Base-by-base conservation (phyloP, 2,113 vertebrate species). In the Sylvietta virens region DNA sequence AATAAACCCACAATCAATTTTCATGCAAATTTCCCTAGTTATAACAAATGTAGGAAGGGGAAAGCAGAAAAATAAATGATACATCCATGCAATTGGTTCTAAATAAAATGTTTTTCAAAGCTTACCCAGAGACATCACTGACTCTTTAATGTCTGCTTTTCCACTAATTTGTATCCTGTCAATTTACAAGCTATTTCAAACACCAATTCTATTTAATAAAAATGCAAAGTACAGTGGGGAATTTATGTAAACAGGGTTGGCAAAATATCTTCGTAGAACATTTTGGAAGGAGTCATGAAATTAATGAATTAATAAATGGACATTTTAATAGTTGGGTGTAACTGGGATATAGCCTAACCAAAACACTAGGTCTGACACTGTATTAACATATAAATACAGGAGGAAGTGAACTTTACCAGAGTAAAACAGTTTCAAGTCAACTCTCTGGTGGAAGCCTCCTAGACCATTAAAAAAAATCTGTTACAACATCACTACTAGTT, bases 161-260 rank as follows among this genome's bases (percentile, higher is more conserved):
- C 72, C n/a, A 50, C 90, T 95, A 93, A 96, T 95, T 96, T 92
- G 86, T 95, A 94, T 76, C 90, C 76, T 95, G 90, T 79, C 93
- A 94, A 90, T 96, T 96, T 93, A 88, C 82, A 88, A 90, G 82
- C 76, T 96, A 90, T 94, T 96, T 91, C 85, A 81, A 95, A 94
- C 61, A 93, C 80, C 88, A 93, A 60, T 71, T 81, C 92, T 94
- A 88, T 95, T 92, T 81, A 96, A 95, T 93, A 94, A 97, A 96
- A 96, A 95, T 93, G 93, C 76, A 81, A 92, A 96, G 82, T 87
- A 94, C 93, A 96, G 84, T 79, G 69, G 65, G 42, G 72, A 94
- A 94, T 94, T 94, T 93, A 95, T 91, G 90, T 88, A 95, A 96
- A 95, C 86, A 91, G 58, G 37, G 48, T 30, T 97, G 92, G 72